phyloP scores from a whole-genome alignment of 1,140 invertebrate species.

The Drosophila baimaii region DNA sequence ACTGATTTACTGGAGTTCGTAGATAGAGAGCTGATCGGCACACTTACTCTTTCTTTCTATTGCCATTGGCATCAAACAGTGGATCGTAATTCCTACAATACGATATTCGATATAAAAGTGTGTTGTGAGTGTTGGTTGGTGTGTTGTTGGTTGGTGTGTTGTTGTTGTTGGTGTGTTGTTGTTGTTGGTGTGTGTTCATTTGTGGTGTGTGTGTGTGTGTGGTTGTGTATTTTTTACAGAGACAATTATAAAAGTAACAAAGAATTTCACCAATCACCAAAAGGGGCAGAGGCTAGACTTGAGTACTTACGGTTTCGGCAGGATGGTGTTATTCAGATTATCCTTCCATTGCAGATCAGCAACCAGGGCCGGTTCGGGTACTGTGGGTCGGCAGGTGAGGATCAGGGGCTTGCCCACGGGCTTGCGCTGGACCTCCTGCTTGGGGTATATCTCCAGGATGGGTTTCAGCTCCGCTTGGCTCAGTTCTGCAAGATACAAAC shows the following conservation, averaged over 20 bases:
- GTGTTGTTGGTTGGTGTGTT: constrained; percentile 8
- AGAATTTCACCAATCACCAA: constrained; percentile 14
- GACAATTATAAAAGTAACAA: neutral
- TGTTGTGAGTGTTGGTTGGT: constrained; percentile 32
- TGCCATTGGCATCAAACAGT: constrained; percentile 84
- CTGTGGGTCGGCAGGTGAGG: constrained; percentile 89
- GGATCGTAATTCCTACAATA: constrained; percentile 82
- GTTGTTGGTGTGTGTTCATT: constrained; percentile 23
- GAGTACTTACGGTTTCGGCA: constrained; percentile 86
- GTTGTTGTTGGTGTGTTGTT: constrained; percentile 2
- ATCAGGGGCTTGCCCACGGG: constrained; percentile 89
- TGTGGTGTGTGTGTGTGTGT: constrained; percentile 3
- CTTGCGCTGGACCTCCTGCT: constrained; percentile 87
- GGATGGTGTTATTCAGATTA: constrained; percentile 87
- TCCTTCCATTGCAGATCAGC: constrained; percentile 90
- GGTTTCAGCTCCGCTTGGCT: constrained; percentile 70
- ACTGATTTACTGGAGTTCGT: constrained; percentile 24
- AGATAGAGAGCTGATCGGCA: constrained; percentile 18
- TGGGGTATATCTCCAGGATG: constrained; percentile 88
- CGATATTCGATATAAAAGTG: constrained; percentile 35
- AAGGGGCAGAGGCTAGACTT: neutral
- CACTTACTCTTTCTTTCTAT: constrained; percentile 82
- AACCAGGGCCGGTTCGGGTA: constrained; percentile 87
- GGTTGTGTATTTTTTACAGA: constrained; percentile 17
- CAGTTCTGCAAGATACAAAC: constrained; percentile 63